Conservation (phyloP, 2,113 vertebrate species). For the Rousettus leschenaultii region DNA sequence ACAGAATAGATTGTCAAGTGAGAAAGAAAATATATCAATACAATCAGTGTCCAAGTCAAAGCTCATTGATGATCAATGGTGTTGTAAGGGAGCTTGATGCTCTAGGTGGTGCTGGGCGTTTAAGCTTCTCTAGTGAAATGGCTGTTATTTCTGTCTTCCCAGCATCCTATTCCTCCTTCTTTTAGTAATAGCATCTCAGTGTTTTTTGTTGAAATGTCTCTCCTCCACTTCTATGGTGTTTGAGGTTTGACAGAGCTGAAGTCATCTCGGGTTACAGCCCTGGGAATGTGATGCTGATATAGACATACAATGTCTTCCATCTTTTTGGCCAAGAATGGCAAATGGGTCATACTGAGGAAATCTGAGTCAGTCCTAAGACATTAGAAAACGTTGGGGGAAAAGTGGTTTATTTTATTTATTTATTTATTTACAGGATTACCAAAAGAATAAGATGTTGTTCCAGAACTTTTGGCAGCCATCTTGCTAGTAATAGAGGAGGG, state of each 20-base stretch:
- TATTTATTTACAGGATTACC: neutral
- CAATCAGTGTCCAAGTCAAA: neutral
- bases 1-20: neutral
- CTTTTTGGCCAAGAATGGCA: neutral
- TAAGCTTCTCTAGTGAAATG: neutral
- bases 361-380: neutral
- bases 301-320: neutral
- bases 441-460: neutral
- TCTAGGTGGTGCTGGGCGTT: neutral
- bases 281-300: neutral
- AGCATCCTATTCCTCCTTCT: neutral
- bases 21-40: neutral
- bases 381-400: neutral
- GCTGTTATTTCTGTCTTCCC: neutral
- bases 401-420: neutral
- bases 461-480: neutral
- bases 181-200: neutral
- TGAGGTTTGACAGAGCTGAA: neutral
- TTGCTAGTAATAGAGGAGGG: neutral
- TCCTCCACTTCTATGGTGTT: neutral
- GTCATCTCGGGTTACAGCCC: neutral
- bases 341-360: neutral
- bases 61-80: neutral
- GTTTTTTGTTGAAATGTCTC: neutral
- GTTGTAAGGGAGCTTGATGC: neutral